Evolutionary conservation across 2,888 invertebrate species (phyloP), one percentile per base, ranked within the genome.

Genomic region (Melanchra persicariae): DNA sequence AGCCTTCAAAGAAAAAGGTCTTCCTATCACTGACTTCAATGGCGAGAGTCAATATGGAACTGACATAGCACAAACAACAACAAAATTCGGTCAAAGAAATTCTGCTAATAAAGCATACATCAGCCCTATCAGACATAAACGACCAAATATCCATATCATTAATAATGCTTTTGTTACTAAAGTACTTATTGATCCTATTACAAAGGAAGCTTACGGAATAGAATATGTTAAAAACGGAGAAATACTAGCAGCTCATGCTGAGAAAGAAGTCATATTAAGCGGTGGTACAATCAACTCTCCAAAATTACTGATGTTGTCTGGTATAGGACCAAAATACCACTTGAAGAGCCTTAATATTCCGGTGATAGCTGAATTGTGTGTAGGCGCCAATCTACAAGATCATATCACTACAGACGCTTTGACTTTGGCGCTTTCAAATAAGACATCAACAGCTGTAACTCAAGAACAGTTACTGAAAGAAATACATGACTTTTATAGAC

Each of bases 311-410:
- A 97, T 97, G 97, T 85, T 97, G 19, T 97, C 97, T 63, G 97
- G 97, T 4, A 93, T 98, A 37, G 97, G 97, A 8, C 97, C 97
- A 1, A 93, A 93, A 77, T 91, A 95, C 43, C 96, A 97, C 76
- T 90, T 97, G 24, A 84, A 93, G 70, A 90, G 90, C 69, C 87
- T 96, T 10, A 92, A 94, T 47, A 97, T 97, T 64, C 92, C 96
- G 2, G 95, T 97, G 0, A 88, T 97, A 7, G 93, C 96, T 57
- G 96, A 98, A 91, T 92, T 98, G 61, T 96, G 96, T 59, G 98
- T 98, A 0, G 98, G 98, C 0, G 93, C 96, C 80, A 98, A 98
- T 90, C 93, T 98, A 1, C 98, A 98, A 87, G 97, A 98, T 87
- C 98, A 98, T 87, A 96, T 97, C 0, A 97, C 98, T 0, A 96